Conservation (phyloP, 2,797 vertebrate species). For the Ptychadena robeensis region DNA sequence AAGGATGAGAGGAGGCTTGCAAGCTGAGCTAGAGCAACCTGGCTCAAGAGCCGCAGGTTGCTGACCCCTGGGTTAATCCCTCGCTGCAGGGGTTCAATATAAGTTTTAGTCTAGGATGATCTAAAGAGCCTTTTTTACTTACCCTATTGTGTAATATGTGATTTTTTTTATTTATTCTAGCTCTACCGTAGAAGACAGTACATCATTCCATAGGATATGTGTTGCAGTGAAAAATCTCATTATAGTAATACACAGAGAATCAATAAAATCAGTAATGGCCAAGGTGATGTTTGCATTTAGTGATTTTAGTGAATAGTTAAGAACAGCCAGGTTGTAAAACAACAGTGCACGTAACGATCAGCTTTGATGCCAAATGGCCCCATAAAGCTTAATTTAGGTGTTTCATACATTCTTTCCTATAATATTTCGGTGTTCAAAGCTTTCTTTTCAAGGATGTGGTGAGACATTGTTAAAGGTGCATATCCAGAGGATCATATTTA, state of each 20-base stretch:
- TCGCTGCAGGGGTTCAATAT: too few relatives aligned
- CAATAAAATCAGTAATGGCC: slow-evolving; percentile 37
- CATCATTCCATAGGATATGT: slow-evolving; percentile 13
- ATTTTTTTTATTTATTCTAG: neutral
- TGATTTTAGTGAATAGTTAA: slow-evolving; percentile 27
- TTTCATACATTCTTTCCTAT: slow-evolving; percentile 48
- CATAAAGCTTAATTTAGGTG: slow-evolving; percentile 51
- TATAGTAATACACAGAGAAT: slow-evolving; percentile 31
- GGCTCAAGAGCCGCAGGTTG: too few relatives aligned
- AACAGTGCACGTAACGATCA: slow-evolving; percentile 40
- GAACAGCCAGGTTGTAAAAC: slow-evolving; percentile 33
- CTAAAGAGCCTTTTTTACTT: too few relatives aligned
- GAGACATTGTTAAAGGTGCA: slow-evolving; percentile 39
- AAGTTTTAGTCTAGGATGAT: too few relatives aligned
- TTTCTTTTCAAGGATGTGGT: slow-evolving; percentile 34
- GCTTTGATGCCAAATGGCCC: slow-evolving; percentile 45
- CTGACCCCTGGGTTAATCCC: too few relatives aligned
- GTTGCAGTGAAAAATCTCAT: slow-evolving; percentile 1
- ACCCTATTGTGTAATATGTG: too few relatives aligned
- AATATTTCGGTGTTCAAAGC: slow-evolving; percentile 48
- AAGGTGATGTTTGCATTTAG: slow-evolving; percentile 9
- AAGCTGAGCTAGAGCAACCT: too few relatives aligned
- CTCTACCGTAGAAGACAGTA: neutral
- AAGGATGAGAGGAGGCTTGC: too few relatives aligned
- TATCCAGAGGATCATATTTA: slow-evolving; percentile 32